Base-by-base conservation (phyloP, 2,888 invertebrate genomes). In the Acheta domesticus region DNA sequence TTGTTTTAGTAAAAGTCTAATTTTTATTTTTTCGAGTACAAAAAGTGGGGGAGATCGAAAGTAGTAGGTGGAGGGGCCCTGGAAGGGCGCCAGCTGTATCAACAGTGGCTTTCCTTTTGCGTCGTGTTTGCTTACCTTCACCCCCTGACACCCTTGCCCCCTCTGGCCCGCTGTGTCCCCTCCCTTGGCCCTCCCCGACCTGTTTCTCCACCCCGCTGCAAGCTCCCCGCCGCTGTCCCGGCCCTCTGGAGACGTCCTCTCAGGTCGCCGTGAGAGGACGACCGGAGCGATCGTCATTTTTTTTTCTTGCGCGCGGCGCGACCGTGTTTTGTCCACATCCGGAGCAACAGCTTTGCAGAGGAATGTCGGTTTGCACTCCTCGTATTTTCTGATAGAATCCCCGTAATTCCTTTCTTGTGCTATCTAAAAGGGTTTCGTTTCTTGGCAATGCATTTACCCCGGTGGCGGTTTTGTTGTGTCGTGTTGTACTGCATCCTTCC, bases 1-100 rank as follows among this genome's bases (percentile, higher is more conserved):
- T 81, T 80, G 76, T 80, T 75, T 74, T 75, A 62, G 78, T 76
- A 75, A 78, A 78, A 78, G 78, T 78, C 20, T 78, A 80, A 76
- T 80, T 78, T 80, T 80, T 50, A 23, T 78, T 75, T 78, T 74
- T 75, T 78, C 48, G 77, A 49, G 77, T 14, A 12, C 75, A 11
- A 62, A 62, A 62, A n/a, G 62, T n/a, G 62, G 62, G 62, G 62
- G 62, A 62, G 62, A 62, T 62, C 62, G 62, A 62, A 62, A 62
- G n/a, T 62, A n/a, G 62, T 14, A 62, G 62, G 62, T 62, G n/a
- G 62, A 62, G 62, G 14, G 62, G 36, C 36, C 36, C 62, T 62
- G 81, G 81, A 81, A 81, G 76, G 77, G 74, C 75, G 80, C 62
- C 81, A 81, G 79, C 81, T 81, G 81, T 81, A 76, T 79, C 77